phyloP scores from a whole-genome alignment of 2,888 invertebrate species.

The Diabrotica balteata region DNA sequence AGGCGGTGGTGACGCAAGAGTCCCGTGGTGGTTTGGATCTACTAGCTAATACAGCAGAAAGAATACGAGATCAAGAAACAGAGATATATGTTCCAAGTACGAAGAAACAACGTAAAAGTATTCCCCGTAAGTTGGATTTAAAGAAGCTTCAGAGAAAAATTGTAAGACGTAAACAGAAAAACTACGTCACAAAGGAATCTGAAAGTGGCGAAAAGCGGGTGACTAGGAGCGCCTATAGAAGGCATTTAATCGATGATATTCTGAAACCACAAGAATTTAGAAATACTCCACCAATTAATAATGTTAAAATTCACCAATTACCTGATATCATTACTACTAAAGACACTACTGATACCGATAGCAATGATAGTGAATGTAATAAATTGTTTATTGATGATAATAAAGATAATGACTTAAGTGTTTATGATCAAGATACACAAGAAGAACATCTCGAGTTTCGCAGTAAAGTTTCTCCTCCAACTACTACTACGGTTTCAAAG shows the following conservation, averaged over 20 bases:
- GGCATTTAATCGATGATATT: slow-evolving; percentile 1
- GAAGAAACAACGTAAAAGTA: no score
- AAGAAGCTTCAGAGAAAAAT: background rate
- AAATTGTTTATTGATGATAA: slow-evolving; percentile 35
- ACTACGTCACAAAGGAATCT: background rate
- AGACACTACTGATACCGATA: slow-evolving; percentile 26
- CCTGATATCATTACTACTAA: slow-evolving; percentile 28
- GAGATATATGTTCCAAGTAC: no score
- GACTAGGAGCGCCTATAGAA: slow-evolving; percentile 8
- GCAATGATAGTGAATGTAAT: slow-evolving; percentile 38
- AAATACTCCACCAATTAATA: background rate
- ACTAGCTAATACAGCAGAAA: no score
- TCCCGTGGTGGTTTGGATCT: no score
- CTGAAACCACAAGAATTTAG: slow-evolving; percentile 12
- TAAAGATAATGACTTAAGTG: background rate
- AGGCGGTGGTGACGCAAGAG: no score
- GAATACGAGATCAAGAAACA: no score
- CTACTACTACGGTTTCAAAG: no score
- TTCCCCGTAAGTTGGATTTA: no score
- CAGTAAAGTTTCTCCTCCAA: background rate
- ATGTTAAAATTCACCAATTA: slow-evolving; percentile 8
- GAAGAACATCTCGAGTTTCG: slow-evolving; percentile 16
- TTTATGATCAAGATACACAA: slow-evolving; percentile 24
- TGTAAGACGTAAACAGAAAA: background rate
- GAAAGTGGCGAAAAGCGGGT: background rate